Evolutionary conservation across 2,888 invertebrate species (phyloP).

Genomic region (Microplitis manilae): DNA sequence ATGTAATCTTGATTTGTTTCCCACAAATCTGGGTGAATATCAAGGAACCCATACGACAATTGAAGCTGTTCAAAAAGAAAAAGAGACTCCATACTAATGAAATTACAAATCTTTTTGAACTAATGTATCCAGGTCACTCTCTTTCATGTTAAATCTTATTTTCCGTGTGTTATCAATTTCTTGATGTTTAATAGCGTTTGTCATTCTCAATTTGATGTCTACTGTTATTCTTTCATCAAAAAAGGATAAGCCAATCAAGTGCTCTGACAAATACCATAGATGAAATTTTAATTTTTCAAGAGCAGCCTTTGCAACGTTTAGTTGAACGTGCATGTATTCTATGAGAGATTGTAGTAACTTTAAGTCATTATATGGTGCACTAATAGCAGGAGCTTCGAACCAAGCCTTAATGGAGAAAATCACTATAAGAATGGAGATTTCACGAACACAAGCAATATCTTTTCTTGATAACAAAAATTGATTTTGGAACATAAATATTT

Average conservation of each 20-base stretch:
- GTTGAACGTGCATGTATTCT: slow-evolving; percentile 13
- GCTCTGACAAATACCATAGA: slow-evolving; percentile 8
- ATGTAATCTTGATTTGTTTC: slow-evolving; percentile 10
- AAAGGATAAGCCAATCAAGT: slow-evolving; percentile 5
- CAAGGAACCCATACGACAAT: slow-evolving; percentile 9
- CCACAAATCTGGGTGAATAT: slow-evolving; percentile 27
- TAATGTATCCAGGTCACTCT: background rate
- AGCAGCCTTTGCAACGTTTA: slow-evolving; percentile 7
- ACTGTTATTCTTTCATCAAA: background rate
- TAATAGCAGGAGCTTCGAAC: slow-evolving; percentile 24
- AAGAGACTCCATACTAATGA: background rate
- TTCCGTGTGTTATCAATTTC: background rate
- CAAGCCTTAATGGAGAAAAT: slow-evolving; percentile 16
- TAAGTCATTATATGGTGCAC: slow-evolving; percentile 31
- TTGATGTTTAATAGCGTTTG: background rate
- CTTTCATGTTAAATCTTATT: background rate
- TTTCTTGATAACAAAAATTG: slow-evolving; percentile 12
- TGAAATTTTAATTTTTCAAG: slow-evolving; percentile 1
- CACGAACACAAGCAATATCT: slow-evolving; percentile 4
- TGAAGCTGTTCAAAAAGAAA: background rate
- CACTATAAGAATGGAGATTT: slow-evolving; percentile 25
- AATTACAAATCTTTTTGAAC: background rate
- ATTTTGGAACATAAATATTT: no score
- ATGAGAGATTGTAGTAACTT: slow-evolving; percentile 6
- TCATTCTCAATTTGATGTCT: slow-evolving; percentile 7